A percentile compares a stretch with the other conserved stretches of the same genome.
These are phyloP conservation scores for Rhamphomyia laevipes DNA, from an alignment of 2,888 invertebrate species.

Conservation along the genomic window DNA sequence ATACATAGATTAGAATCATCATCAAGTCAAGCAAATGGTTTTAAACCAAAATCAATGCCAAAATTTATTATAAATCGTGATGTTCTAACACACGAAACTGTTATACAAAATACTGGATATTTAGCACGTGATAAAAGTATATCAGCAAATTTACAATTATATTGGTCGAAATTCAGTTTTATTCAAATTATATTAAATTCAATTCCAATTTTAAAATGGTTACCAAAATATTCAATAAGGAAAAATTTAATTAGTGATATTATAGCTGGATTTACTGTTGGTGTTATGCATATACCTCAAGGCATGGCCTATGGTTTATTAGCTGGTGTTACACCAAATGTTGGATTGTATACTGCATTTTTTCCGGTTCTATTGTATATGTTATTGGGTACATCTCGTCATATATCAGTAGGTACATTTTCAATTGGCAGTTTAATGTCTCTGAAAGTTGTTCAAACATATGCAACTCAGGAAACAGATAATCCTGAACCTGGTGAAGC, in stretches of 20 bases:
- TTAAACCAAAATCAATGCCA: slow-evolving; percentile 27
- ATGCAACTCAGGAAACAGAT: slow-evolving; percentile 30
- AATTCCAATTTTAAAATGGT: slow-evolving; percentile 50
- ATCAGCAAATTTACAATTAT: slow-evolving; percentile 16
- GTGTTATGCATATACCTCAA: slow-evolving; percentile 77
- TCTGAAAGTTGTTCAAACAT: slow-evolving; percentile 53
- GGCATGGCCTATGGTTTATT: slow-evolving; percentile 62
- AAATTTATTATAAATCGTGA: slow-evolving; percentile 30
- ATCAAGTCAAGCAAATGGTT: background rate
- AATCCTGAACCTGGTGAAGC: too few species aligned
- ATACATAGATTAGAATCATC: background rate
- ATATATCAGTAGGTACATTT: slow-evolving; percentile 73
- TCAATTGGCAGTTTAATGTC: slow-evolving; percentile 79
- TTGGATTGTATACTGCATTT: slow-evolving; percentile 71
- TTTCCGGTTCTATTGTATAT: slow-evolving; percentile 75
- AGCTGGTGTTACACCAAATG: slow-evolving; percentile 53
- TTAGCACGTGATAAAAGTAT: slow-evolving; percentile 33
- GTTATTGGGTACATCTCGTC: slow-evolving; percentile 70
- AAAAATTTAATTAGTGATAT: slow-evolving; percentile 55
- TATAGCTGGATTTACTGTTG: slow-evolving; percentile 72
- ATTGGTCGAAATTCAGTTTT: background rate
- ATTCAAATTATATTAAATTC: slow-evolving; percentile 14
- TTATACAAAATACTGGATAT: slow-evolving; percentile 33
- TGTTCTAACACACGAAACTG: slow-evolving; percentile 30
- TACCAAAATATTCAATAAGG: slow-evolving; percentile 48